Base-by-base conservation (phyloP, 2,888 invertebrate species). In the Drosophila austrosaltans region DNA sequence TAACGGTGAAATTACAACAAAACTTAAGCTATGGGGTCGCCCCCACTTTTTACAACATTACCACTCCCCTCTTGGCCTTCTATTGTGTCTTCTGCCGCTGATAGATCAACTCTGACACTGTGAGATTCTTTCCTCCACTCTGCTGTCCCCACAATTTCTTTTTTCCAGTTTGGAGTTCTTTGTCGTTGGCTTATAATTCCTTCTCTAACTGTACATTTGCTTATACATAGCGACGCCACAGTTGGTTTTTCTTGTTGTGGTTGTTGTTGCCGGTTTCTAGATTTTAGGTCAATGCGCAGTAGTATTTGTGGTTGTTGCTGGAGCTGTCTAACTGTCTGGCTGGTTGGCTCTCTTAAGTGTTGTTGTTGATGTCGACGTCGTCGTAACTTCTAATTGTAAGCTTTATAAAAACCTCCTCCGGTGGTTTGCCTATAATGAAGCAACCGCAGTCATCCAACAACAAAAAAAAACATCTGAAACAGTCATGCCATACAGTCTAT, bases 131-230 rank as follows among this genome's bases (percentile, higher is more conserved):
- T 30, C 56, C 20, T 28, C 16, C 64, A 42, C 30, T 36, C 42
- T 32, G 10, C 12, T 39, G 8, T 25, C n/a, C 39, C 4, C 16
- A n/a, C 44, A 30, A 16, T 58, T 2, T 25, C 30, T 40, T 16
- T 67, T 53, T 8, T 53, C 12, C 39, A 63, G 22, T 66, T 66
- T 76, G 28, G 58, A 53, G 67, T 76, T 77, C 69, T 75, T 70
- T 81, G 79, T 75, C 71, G 76, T 66, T 67, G 74, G 77, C 77
- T 83, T 83, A 82, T 72, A 71, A 78, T 78, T 84, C 48, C 48
- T 75, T 78, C 78, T 77, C 56, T 82, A 83, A 83, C 82, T 85
- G 82, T 83, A 81, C 53, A 80, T 63, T 73, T 70, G 39, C 62
- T 80, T 76, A 74, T 72, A 82, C 22, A n/a, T 68, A 68, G 69